Conservation (phyloP, 2,797 vertebrate genomes). For the Phataginus tetradactyla region DNA sequence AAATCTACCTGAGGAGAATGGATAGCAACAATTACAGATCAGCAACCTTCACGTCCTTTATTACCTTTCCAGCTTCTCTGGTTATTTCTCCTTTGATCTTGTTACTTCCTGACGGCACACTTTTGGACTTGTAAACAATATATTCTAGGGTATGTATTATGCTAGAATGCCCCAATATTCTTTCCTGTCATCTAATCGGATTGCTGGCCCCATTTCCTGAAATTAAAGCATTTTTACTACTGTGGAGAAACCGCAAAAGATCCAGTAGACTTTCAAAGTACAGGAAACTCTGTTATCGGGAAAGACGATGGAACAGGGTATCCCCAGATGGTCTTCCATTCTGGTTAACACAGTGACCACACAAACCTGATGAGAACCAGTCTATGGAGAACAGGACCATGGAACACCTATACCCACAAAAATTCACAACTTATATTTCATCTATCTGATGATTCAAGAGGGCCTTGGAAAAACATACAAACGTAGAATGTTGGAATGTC, state of each 20-base stretch:
- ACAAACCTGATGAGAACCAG: neutral
- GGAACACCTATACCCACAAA: neutral
- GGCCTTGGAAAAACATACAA: neutral
- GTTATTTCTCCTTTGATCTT: neutral
- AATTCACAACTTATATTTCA: neutral
- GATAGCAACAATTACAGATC: neutral
- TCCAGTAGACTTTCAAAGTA: neutral
- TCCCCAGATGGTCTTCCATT: neutral
- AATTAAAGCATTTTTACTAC: constrained; percentile 28
- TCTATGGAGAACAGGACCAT: neutral
- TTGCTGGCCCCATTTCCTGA: neutral
- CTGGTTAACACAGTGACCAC: neutral
- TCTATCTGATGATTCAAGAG: neutral
- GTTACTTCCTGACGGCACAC: neutral
- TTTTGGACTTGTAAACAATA: neutral
- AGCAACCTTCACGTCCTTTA: neutral
- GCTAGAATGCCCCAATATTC: neutral
- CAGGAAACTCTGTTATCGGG: neutral
- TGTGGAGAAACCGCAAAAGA: neutral
- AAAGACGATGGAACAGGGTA: neutral
- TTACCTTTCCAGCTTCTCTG: neutral
- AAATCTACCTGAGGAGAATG: neutral
- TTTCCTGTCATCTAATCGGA: neutral
- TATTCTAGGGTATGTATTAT: neutral
- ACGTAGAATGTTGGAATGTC: neutral